A percentile compares a stretch with the other conserved stretches of the same genome.
Conservation (phyloP, 2,888 invertebrate genomes). For the Spialia ferax region DNA sequence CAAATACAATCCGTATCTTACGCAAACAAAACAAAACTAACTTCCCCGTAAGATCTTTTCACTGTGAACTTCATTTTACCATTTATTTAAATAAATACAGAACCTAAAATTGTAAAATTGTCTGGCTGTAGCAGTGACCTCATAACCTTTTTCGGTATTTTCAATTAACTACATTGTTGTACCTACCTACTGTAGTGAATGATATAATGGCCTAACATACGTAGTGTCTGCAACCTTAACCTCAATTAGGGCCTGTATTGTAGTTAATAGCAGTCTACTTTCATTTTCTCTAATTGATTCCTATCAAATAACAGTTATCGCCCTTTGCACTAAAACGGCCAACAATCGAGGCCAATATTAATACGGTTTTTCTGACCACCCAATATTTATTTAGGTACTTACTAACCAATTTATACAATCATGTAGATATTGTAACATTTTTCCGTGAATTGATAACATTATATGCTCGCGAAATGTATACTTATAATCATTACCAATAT, state of each 20-base stretch:
- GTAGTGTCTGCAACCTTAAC: conserved; percentile 6
- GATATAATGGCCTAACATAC: neutral
- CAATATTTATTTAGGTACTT: neutral
- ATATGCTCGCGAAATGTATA: neutral
- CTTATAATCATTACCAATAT: conserved; percentile 17
- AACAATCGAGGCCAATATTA: conserved; percentile 16
- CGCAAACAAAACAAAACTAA: too few relatives aligned
- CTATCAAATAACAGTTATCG: conserved; percentile 8
- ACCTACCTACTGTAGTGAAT: too few relatives aligned
- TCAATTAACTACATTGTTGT: too few relatives aligned
- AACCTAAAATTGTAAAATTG: too few relatives aligned
- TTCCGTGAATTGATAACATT: neutral
- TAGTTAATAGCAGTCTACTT: neutral
- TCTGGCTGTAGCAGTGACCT: too few relatives aligned
- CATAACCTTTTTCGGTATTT: too few relatives aligned
- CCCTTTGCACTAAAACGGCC: conserved; percentile 1
- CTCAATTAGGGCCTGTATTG: conserved; percentile 4
- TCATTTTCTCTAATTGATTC: conserved; percentile 20
- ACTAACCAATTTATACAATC: neutral
- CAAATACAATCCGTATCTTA: too few relatives aligned
- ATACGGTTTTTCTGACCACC: neutral
- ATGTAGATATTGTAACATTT: conserved; percentile 1
- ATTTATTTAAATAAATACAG: too few relatives aligned
- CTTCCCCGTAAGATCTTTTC: too few relatives aligned
- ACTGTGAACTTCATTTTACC: too few relatives aligned